Evolutionary conservation across 2,797 vertebrate species (phyloP), one percentile per base, ranked within the genome.

Genomic region (Merluccius polli): DNA sequence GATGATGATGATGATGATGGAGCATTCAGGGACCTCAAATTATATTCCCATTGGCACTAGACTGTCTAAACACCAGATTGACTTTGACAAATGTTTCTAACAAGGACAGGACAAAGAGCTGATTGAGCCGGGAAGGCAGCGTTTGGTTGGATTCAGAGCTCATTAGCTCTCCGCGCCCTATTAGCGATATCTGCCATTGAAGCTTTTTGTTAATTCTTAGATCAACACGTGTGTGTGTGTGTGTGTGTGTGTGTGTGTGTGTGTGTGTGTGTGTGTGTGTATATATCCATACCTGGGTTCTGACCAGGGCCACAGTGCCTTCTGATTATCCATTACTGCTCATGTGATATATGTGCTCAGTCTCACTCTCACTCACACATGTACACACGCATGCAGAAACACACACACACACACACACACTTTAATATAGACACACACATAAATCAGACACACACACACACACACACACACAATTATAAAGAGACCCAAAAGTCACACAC

Each of bases 11-110:
- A 79, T 70, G 77, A 81, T 84, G 77, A 88, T 85, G 78, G 77
- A 89, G 79, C 63, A 74, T 80, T 79, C 38, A 78, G 82, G 85
- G 87, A 88, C 81, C 88, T 84, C 83, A 79, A 83, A 87, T 86
- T 77, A 77, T 41, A 52, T 84, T 77, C 74, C 81, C 84, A 82
- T 72, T 77, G 67, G 79, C 79, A 79, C 33, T 2, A 44, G 75
- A 74, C 84, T 84, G 83, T 87, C 86, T 75, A 83, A 90, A 88
- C 86, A 86, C 6, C 8, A 80, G 77, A 80, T n/a, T 12, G 74
- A 86, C 81, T 83, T 83, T 80, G 85, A 88, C 73, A 81, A 87
- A 86, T 80, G 77, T 36, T 65, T 2, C 33, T 44, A 76, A 73
- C 75, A 85, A 16, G 21, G 80, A 71, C 67, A 27, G 79, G 82